Conservation (phyloP, 2,797 vertebrate genomes). For the Sebastes itinus region DNA sequence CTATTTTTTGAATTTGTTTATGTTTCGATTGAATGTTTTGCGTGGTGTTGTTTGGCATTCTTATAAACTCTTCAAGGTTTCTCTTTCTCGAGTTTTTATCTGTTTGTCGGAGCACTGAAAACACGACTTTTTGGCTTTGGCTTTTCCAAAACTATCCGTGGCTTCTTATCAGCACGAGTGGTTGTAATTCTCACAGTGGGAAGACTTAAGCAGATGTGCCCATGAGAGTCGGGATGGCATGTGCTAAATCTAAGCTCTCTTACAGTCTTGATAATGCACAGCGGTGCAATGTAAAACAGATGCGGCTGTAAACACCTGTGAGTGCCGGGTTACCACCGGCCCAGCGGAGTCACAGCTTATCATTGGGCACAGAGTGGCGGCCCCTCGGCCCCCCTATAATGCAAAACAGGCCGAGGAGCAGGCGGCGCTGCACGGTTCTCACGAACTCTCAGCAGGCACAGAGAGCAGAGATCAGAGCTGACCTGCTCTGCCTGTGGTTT, state of each 20-base stretch:
- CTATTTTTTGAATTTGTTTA: slow-evolving; percentile 25
- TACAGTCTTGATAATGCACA: slow-evolving; percentile 54
- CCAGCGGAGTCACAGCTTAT: slow-evolving; percentile 68
- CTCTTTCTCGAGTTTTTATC: not conserved
- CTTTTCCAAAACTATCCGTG: not conserved
- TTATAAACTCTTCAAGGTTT: slow-evolving; percentile 2
- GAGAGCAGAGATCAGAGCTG: slow-evolving; percentile 47
- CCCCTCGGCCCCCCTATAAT: slow-evolving; percentile 73
- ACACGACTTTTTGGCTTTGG: not conserved
- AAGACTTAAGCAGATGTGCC: slow-evolving; percentile 50
- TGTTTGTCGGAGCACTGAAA: not conserved
- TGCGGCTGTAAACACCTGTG: slow-evolving; percentile 84
- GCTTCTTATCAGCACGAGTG: slow-evolving; percentile 9
- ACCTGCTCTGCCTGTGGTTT: slow-evolving; percentile 45
- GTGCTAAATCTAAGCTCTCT: slow-evolving; percentile 57
- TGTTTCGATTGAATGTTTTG: slow-evolving; percentile 1
- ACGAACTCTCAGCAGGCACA: slow-evolving; percentile 57
- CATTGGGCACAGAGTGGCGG: slow-evolving; percentile 68
- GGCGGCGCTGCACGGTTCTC: slow-evolving; percentile 62
- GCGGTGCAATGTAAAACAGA: slow-evolving; percentile 76
- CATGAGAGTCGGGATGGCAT: slow-evolving; percentile 41
- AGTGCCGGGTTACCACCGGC: slow-evolving; percentile 63
- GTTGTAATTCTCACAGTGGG: slow-evolving; percentile 7
- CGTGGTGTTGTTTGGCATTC: slow-evolving; percentile 14
- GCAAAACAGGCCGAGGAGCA: slow-evolving; percentile 76